These are phyloP conservation scores for Osmoderma eremita DNA, from an alignment of 2,888 invertebrate genomes.

Conservation along the genomic window DNA sequence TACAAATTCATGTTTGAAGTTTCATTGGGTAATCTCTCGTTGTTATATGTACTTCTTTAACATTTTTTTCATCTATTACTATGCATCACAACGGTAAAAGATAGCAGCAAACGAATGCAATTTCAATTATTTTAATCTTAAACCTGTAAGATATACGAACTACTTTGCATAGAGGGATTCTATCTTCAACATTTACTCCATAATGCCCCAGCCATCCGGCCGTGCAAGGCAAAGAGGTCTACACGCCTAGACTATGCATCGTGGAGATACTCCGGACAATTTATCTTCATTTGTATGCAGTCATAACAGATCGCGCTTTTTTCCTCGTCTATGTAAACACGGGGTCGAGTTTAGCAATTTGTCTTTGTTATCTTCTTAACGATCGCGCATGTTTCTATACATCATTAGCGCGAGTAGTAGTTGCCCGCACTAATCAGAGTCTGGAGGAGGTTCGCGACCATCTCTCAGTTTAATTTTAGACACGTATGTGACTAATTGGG, in stretches of 20 bases:
- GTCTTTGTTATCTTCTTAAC: constrained; percentile 38
- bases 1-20: too few relatives aligned
- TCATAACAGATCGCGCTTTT: constrained; percentile 39
- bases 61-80: too few relatives aligned
- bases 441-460: not conserved
- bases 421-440: constrained; percentile 13
- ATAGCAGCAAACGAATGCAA: too few relatives aligned
- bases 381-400: constrained; percentile 28
- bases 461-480: constrained; percentile 30
- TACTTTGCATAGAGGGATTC: too few relatives aligned
- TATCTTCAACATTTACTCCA: too few relatives aligned
- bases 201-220: not conserved
- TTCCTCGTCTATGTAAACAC: constrained; percentile 27
- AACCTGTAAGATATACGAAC: too few relatives aligned
- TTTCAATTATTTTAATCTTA: too few relatives aligned
- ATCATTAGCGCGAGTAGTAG: constrained; percentile 21
- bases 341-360: constrained; percentile 27
- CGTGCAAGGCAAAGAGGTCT: not conserved
- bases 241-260: constrained; percentile 6
- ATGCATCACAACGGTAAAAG: too few relatives aligned
- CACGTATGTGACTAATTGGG: constrained; percentile 23
- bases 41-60: too few relatives aligned
- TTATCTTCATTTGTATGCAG: constrained; percentile 38
- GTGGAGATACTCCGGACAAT: constrained; percentile 9
- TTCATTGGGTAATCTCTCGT: too few relatives aligned